These are phyloP conservation scores for Tachina fera DNA, from an alignment of 2,888 invertebrate genomes.

Conservation along the genomic window DNA sequence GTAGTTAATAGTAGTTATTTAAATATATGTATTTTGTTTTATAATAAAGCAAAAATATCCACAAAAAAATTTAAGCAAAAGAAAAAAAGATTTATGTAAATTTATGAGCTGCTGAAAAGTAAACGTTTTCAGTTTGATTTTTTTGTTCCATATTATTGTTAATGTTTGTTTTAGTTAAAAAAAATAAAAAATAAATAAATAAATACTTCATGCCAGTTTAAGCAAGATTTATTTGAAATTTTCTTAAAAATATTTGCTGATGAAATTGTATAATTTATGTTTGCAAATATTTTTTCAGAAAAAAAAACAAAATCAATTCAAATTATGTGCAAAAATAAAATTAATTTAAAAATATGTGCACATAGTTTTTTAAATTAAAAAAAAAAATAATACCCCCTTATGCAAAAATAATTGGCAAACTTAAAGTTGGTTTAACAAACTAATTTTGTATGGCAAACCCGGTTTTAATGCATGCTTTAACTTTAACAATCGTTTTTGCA, in stretches of 20 bases:
- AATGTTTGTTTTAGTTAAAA: conserved; percentile 31
- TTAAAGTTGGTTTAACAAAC: too few relatives aligned
- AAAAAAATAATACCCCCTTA: too few relatives aligned
- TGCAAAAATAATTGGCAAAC: too few relatives aligned
- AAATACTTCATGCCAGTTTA: conserved; percentile 63
- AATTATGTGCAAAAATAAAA: neutral
- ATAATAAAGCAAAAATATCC: conserved; percentile 26
- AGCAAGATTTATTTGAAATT: conserved; percentile 67
- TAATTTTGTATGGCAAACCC: too few relatives aligned
- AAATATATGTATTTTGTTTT: conserved; percentile 54
- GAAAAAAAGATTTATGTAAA: conserved; percentile 65
- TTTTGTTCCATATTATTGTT: conserved; percentile 42
- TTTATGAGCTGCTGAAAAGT: conserved; percentile 70
- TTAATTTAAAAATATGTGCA: too few relatives aligned
- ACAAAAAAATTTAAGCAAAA: conserved; percentile 8
- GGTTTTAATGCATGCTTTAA: too few relatives aligned
- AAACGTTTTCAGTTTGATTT: conserved; percentile 61
- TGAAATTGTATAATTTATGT: conserved; percentile 63
- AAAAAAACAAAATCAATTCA: conserved; percentile 23
- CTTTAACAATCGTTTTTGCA: too few relatives aligned
- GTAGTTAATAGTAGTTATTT: conserved; percentile 45
- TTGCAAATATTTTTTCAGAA: neutral
- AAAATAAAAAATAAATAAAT: conserved; percentile 19
- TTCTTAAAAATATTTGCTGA: conserved; percentile 61
- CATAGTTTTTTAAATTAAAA: neutral